A percentile compares a stretch with the other conserved stretches of the same genome.
Conservation (phyloP, 2,797 vertebrate species). For the Labroides dimidiatus region DNA sequence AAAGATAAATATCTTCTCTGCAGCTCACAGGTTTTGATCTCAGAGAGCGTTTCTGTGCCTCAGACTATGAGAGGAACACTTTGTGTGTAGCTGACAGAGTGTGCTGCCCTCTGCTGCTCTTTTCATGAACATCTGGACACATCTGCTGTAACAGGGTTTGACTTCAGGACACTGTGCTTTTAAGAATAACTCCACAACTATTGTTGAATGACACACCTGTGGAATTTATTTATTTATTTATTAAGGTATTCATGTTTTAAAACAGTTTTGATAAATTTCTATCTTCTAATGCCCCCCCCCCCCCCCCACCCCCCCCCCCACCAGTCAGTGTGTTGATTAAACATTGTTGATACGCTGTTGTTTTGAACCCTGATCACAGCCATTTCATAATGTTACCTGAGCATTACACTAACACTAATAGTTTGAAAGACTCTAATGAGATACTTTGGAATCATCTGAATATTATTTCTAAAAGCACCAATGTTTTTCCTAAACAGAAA, state of each 20-base stretch:
- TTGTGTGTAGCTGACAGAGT: constrained; percentile 48
- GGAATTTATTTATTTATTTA: too few relatives aligned
- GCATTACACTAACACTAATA: not conserved
- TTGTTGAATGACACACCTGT: too few relatives aligned
- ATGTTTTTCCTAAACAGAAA: constrained; percentile 11
- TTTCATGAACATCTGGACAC: constrained; percentile 43
- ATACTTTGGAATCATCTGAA: not conserved
- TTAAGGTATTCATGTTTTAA: too few relatives aligned
- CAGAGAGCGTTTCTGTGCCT: constrained; percentile 35
- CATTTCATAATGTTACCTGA: not conserved
- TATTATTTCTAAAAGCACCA: constrained; percentile 17
- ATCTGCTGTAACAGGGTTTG: not conserved
- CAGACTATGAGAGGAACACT: constrained; percentile 17
- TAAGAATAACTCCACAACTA: too few relatives aligned
- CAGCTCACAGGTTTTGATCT: constrained; percentile 51
- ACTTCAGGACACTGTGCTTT: not conserved
- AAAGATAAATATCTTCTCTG: constrained; percentile 58
- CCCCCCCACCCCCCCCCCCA: too few relatives aligned
- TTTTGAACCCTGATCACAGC: not conserved
- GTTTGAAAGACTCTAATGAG: not conserved
- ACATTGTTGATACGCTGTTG: not conserved
- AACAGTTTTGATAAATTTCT: too few relatives aligned
- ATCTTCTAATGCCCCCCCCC: too few relatives aligned
- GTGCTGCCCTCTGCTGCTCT: constrained; percentile 83
- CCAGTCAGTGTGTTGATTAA: too few relatives aligned